Percentiles rank a stretch among this genome's conserved stretches.
Evolutionary conservation across 2,797 vertebrate species (phyloP).

Genomic region (Hylomyscus alleni): DNA sequence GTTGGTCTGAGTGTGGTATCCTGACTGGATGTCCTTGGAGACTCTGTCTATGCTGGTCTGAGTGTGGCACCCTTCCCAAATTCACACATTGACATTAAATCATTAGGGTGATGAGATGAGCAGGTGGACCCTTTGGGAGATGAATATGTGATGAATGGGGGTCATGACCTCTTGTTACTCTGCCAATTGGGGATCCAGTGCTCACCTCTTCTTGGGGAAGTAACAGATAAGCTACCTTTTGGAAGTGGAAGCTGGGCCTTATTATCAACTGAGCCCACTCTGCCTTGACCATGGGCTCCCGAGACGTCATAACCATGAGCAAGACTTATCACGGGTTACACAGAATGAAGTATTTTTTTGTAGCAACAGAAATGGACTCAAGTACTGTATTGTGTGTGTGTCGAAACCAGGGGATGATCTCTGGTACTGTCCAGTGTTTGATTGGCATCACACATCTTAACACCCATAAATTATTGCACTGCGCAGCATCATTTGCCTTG

Average conservation of each 20-base stretch:
- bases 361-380: too few relatives aligned
- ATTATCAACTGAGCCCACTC: too few relatives aligned
- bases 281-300: background rate
- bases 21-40: background rate
- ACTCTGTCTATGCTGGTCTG: background rate
- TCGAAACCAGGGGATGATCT: background rate
- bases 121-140: background rate
- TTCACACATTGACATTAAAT: background rate
- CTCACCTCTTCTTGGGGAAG: background rate
- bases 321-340: background rate
- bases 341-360: background rate
- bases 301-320: background rate
- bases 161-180: background rate
- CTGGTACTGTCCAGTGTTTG: background rate
- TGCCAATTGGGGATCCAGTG: background rate
- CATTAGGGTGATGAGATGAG: background rate
- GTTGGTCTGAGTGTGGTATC: background rate
- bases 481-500: background rate
- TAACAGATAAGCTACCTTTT: background rate
- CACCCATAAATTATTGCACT: background rate
- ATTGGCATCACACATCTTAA: background rate
- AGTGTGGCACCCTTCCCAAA: background rate
- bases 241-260: background rate
- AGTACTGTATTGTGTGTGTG: too few relatives aligned
- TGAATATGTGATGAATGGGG: background rate